Percentiles rank a stretch among this genome's conserved stretches.
Evolutionary conservation across 2,113 vertebrate species (phyloP).

Genomic region (Apus apus): DNA sequence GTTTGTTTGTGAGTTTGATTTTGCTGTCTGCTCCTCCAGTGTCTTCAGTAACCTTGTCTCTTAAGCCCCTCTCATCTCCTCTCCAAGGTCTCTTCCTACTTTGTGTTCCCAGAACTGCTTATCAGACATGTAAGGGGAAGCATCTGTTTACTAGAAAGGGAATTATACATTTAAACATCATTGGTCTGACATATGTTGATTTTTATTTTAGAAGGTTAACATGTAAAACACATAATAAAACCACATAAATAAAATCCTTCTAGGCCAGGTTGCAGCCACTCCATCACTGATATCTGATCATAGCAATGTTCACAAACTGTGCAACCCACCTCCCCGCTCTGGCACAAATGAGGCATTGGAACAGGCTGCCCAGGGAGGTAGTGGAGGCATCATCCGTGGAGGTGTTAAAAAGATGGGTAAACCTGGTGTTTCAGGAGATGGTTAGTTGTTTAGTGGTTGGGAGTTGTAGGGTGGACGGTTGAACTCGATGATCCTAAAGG

Average conservation of each 20-base stretch:
- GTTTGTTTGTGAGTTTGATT: background rate
- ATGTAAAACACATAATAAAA: slow-evolving; percentile 3
- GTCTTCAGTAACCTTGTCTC: background rate
- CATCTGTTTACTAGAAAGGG: background rate
- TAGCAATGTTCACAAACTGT: background rate
- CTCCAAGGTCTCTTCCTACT: background rate
- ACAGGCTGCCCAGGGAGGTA: no score
- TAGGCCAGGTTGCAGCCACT: background rate
- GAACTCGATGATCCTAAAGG: no score
- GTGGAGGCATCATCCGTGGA: no score
- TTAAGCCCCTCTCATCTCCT: background rate
- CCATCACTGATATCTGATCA: background rate
- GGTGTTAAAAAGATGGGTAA: no score
- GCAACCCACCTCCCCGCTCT: background rate
- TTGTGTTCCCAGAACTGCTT: background rate
- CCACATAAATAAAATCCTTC: background rate
- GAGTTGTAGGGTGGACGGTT: no score
- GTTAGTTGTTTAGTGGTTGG: no score
- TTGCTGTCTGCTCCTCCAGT: background rate
- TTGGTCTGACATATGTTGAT: background rate
- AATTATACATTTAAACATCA: slow-evolving; percentile 28
- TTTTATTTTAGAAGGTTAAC: slow-evolving; percentile 10
- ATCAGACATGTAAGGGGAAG: background rate
- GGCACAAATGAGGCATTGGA: no score
- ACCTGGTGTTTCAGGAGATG: no score